These are phyloP conservation scores for Maniola jurtina DNA, from an alignment of 1,140 invertebrate genomes.

Conservation along the genomic window DNA sequence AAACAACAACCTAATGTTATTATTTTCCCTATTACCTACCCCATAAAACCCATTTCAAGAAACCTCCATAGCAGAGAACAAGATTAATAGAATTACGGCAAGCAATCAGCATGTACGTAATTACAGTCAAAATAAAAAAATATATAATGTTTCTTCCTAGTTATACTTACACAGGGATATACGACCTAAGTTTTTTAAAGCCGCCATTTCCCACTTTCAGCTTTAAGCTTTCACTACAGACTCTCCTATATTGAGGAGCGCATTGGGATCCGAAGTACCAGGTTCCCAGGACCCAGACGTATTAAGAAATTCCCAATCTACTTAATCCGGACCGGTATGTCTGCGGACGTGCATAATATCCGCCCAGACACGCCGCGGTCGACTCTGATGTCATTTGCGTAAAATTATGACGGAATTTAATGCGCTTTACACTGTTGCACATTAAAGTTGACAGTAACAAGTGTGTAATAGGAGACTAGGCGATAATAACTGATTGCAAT, in stretches of 20 bases:
- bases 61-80: no score
- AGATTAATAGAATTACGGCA: no score
- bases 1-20: no score
- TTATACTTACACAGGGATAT: no score
- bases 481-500: background rate
- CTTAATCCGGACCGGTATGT: background rate
- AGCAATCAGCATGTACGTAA: no score
- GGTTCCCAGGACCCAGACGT: background rate
- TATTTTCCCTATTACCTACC: no score
- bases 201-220: no score
- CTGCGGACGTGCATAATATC: conserved; percentile 11
- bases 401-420: conserved; percentile 4
- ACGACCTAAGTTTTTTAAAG: no score
- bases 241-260: background rate
- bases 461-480: conserved; percentile 5
- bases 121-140: no score
- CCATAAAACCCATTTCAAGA: no score
- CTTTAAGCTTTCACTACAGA: no score
- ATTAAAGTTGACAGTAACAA: conserved; percentile 1
- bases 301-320: conserved; percentile 2
- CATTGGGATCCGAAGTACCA: background rate
- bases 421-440: conserved; percentile 1
- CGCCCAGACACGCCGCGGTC: background rate
- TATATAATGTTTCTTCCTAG: no score
- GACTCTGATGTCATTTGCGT: conserved; percentile 10